These are phyloP conservation scores for Drosophila navojoa DNA, from an alignment of 1,140 invertebrate genomes.

Conservation along the genomic window DNA sequence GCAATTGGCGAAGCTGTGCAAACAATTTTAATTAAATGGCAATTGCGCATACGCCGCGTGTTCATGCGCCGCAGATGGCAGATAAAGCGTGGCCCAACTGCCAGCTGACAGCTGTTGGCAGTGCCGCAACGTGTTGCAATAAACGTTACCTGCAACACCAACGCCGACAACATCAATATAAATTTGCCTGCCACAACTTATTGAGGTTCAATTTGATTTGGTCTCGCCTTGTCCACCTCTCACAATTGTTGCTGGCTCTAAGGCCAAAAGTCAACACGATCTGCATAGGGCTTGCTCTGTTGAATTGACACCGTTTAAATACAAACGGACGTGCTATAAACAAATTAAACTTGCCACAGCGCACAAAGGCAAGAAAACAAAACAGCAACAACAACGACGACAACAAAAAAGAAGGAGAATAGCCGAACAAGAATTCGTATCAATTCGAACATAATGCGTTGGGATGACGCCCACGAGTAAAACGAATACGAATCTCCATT, in stretches of 20 bases:
- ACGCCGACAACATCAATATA: slow-evolving; percentile 51
- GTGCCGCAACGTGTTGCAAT: slow-evolving; percentile 66
- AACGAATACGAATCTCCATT: slow-evolving; percentile 42
- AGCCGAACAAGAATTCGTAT: slow-evolving; percentile 30
- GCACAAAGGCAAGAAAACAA: slow-evolving; percentile 20
- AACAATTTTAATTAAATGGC: slow-evolving; percentile 81
- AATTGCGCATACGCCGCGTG: slow-evolving; percentile 79
- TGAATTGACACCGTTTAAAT: slow-evolving; percentile 69
- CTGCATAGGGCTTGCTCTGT: slow-evolving; percentile 32
- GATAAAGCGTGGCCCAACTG: slow-evolving; percentile 64
- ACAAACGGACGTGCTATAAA: slow-evolving; percentile 66
- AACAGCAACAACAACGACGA: too few relatives aligned
- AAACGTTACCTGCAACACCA: slow-evolving; percentile 43
- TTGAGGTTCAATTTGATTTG: slow-evolving; percentile 75
- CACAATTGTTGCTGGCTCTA: slow-evolving; percentile 69
- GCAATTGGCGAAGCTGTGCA: slow-evolving; percentile 60
- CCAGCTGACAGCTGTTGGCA: slow-evolving; percentile 74
- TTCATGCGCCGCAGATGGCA: slow-evolving; percentile 49
- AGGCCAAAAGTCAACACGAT: slow-evolving; percentile 77
- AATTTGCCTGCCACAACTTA: slow-evolving; percentile 62
- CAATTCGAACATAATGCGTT: slow-evolving; percentile 59
- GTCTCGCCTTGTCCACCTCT: slow-evolving; percentile 66
- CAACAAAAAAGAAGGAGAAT: too few relatives aligned
- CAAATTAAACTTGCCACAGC: slow-evolving; percentile 66
- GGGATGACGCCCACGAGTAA: slow-evolving; percentile 62